phyloP scores from a whole-genome alignment of 1,140 invertebrate genomes.

The Listronotus bonariensis region DNA sequence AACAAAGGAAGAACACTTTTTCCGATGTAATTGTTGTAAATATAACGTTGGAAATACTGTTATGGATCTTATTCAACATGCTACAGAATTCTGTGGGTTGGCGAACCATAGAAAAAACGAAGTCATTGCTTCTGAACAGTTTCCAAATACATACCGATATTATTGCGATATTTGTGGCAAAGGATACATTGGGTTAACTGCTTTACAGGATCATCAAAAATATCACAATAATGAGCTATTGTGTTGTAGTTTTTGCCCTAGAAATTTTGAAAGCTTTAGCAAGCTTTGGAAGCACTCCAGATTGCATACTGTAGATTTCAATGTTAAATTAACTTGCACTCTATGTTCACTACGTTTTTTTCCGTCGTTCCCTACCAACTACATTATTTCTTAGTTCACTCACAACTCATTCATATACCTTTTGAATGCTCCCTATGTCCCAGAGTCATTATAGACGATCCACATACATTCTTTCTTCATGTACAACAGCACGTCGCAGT shows the following conservation, averaged over 20 bases:
- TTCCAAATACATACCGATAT: neutral
- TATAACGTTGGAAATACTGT: constrained; percentile 14
- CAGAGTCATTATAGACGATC: neutral
- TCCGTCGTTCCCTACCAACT: neutral
- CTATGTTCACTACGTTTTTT: neutral
- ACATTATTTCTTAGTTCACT: neutral
- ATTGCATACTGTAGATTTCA: neutral
- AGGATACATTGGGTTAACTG: neutral
- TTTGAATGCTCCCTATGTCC: neutral
- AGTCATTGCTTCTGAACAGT: no score
- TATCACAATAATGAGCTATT: neutral
- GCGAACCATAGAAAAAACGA: no score
- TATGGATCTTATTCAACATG: constrained; percentile 5
- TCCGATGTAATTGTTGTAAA: constrained; percentile 13
- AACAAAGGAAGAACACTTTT: neutral
- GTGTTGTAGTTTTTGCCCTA: neutral
- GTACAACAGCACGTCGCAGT: neutral
- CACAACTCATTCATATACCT: neutral
- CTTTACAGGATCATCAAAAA: neutral
- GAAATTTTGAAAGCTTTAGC: neutral
- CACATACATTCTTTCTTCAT: neutral
- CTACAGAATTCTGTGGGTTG: constrained; percentile 1
- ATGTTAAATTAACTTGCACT: neutral
- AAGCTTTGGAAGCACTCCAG: neutral
- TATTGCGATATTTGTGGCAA: neutral